Base-by-base conservation (phyloP, 2,888 invertebrate species). In the Scaptomyza tumidula region DNA sequence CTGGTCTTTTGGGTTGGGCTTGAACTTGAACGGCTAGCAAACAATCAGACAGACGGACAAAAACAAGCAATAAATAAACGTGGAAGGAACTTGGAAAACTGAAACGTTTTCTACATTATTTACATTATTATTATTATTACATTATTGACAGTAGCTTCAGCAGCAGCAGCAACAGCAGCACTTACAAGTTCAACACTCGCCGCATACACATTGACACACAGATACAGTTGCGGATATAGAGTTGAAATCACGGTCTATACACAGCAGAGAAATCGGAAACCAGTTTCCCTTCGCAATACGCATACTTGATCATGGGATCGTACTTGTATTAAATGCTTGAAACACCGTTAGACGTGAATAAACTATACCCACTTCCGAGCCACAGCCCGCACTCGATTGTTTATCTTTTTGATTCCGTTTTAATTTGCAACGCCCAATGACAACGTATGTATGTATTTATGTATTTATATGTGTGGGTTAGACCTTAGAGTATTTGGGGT, bases 1-100 rank as follows among this genome's bases (percentile, higher is more conserved):
- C 59, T 77, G 70, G 64, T 71, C 45, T 75, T 79, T 71, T 86
- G 86, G 88, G 88, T 86, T 86, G 88, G 88, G 84, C 81, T 86
- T 84, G 84, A 84, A 84, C 84, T 84, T 84, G 84, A 84, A 86
- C 78, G 64, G 61, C 10, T 16, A 48, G 48, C 67, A 52, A 63
- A 33, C 48, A 56, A 37, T 44, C 31, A 19, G 41, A 58, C 31
- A 19, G 41, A 58, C 27, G 27, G 19, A 39, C 41, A 59, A 16
- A 58, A 27, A 24, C 24, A 24, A 19, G 55, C 53, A 31, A 53
- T 48, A 65, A 62, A 62, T 39, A 49, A 55, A 59, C 44, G 52
- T 39, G 31, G 62, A 78, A 70, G 58, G 75, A 71, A 76, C 78
- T 81, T 78, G 82, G 66, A 85, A 85, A 85, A 78, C 49, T 71